Conservation (phyloP, 2,888 invertebrate species). For the Caenorhabditis afra region DNA sequence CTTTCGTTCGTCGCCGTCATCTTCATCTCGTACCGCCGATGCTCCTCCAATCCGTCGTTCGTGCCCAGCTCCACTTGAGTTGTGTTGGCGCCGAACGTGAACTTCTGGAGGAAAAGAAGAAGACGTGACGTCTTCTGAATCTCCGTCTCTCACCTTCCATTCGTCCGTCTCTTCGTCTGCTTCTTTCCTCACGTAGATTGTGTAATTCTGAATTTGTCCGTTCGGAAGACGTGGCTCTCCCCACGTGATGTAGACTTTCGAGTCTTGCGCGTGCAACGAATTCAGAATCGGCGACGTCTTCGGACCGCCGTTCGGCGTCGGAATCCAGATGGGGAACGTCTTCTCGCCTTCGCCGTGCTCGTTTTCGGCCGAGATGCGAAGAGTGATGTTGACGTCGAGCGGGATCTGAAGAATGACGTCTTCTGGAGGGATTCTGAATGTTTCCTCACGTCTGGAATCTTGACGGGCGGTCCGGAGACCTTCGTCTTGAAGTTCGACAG, state of each 20-base stretch:
- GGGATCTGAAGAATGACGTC: constrained; percentile 49
- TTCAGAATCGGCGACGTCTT: constrained; percentile 51
- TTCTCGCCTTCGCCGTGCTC: constrained; percentile 66
- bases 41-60: constrained; percentile 46
- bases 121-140: not conserved
- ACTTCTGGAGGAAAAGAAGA: constrained; percentile 17
- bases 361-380: constrained; percentile 64
- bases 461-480: constrained; percentile 51
- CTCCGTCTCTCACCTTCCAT: not conserved
- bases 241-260: constrained; percentile 48
- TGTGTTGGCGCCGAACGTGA: not conserved
- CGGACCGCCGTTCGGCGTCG: constrained; percentile 65
- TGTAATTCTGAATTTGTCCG: constrained; percentile 44
- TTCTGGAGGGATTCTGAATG: not conserved
- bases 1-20: constrained; percentile 60
- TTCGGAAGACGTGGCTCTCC: constrained; percentile 41
- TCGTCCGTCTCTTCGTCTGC: constrained; percentile 5
- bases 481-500: constrained; percentile 54
- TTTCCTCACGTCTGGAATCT: constrained; percentile 47
- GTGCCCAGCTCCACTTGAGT: constrained; percentile 30
- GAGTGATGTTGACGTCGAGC: constrained; percentile 59
- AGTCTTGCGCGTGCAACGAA: constrained; percentile 45
- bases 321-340: constrained; percentile 55
- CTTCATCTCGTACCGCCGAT: constrained; percentile 53
- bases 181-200: constrained; percentile 34